Conservation (phyloP, 2,113 vertebrate species). For the Tragelaphus scriptus region DNA sequence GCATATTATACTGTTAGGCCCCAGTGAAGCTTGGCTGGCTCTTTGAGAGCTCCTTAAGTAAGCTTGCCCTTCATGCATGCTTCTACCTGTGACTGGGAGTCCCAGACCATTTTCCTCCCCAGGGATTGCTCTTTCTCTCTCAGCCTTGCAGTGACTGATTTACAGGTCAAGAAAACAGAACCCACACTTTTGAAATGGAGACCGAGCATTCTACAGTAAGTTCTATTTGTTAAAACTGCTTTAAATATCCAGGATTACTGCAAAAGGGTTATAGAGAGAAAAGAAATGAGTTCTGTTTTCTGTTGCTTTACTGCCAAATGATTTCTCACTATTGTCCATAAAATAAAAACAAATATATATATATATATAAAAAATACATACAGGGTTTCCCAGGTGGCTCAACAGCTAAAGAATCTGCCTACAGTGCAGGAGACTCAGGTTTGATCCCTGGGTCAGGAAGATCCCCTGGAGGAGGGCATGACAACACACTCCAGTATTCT, state of each 20-base stretch:
- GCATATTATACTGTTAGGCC: rapidly evolving
- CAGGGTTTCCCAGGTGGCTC: neutral
- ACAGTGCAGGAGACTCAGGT: neutral
- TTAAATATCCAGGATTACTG: neutral
- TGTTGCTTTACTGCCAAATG: neutral
- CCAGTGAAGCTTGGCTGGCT: neutral
- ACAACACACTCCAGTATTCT: neutral
- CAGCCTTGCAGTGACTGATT: neutral
- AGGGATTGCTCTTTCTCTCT: neutral
- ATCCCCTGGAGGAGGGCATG: neutral
- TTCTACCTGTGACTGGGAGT: neutral
- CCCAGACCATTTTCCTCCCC: neutral
- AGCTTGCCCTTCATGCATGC: neutral
- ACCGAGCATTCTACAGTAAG: neutral
- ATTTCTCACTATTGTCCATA: neutral
- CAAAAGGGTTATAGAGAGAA: neutral
- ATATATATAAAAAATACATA: neutral
- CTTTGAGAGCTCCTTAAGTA: neutral
- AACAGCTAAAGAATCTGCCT: neutral
- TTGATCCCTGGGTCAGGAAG: neutral
- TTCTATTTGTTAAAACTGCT: neutral
- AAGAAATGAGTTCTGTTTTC: neutral
- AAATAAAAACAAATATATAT: neutral
- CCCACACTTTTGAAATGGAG: neutral
- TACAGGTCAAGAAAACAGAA: neutral